phyloP scores from a whole-genome alignment of 1,140 invertebrate genomes.

The Aphaenogaster rudis region DNA sequence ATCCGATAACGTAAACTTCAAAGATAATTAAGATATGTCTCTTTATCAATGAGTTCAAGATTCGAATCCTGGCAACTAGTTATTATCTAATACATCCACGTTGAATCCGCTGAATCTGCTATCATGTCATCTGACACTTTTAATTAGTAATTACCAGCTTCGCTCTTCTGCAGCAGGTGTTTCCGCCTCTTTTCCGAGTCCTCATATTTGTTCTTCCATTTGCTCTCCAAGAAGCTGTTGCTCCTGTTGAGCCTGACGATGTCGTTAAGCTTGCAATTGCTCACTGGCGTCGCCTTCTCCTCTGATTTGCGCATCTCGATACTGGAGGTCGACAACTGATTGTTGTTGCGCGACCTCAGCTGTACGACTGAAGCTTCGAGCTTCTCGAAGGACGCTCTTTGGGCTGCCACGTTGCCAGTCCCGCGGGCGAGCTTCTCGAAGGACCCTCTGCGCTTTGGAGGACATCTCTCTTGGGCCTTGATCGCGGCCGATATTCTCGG shows the following conservation, averaged over 20 bases:
- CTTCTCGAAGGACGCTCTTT: slow-evolving; percentile 83
- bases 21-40: background rate
- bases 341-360: slow-evolving; percentile 59
- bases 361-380: slow-evolving; percentile 79
- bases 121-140: background rate
- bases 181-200: slow-evolving; percentile 90
- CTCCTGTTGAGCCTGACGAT: slow-evolving; percentile 75
- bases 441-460: slow-evolving; percentile 76
- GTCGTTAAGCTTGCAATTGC: slow-evolving; percentile 49
- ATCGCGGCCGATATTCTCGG: slow-evolving; percentile 77
- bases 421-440: slow-evolving; percentile 78
- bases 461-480: slow-evolving; percentile 77
- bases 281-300: slow-evolving; percentile 35
- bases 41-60: background rate
- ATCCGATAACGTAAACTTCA: background rate
- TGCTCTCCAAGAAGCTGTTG: slow-evolving; percentile 81
- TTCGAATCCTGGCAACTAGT: background rate
- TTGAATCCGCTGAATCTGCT: background rate
- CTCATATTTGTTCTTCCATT: slow-evolving; percentile 90
- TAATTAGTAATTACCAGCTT: slow-evolving; percentile 88
- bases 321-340: slow-evolving; percentile 65
- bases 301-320: slow-evolving; percentile 61
- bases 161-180: slow-evolving; percentile 89
- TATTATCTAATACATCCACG: background rate
- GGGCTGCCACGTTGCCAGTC: slow-evolving; percentile 81